These are phyloP conservation scores for Archips crataeganus DNA, from an alignment of 2,888 invertebrate genomes.

Conservation along the genomic window DNA sequence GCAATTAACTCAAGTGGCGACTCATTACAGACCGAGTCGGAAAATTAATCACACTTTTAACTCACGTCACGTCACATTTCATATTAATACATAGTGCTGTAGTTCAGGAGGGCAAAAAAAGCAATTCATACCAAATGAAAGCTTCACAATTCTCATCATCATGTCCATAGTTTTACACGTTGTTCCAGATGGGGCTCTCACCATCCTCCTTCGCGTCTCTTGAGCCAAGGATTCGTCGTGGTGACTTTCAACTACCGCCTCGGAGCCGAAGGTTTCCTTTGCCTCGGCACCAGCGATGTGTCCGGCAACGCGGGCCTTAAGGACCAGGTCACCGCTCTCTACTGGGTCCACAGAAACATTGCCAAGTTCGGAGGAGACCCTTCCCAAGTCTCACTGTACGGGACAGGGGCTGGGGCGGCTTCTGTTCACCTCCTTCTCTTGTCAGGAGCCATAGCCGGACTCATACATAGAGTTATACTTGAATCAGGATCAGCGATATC, in stretches of 20 bases:
- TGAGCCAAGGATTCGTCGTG: constrained; percentile 62
- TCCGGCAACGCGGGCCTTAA: constrained; percentile 78
- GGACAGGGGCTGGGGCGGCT: constrained; percentile 70
- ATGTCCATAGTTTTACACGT: background rate
- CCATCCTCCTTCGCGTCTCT: constrained; percentile 59
- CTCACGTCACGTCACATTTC: too few species aligned
- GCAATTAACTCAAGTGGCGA: too few species aligned
- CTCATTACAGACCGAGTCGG: too few species aligned
- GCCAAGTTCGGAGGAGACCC: constrained; percentile 73
- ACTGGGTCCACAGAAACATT: constrained; percentile 78
- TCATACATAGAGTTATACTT: constrained; percentile 70
- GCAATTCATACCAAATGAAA: too few species aligned
- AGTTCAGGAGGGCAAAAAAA: too few species aligned
- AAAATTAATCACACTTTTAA: too few species aligned
- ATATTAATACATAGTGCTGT: too few species aligned
- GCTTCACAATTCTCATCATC: too few species aligned
- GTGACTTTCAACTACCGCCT: constrained; percentile 77
- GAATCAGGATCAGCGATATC: constrained; percentile 76
- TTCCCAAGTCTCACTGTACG: constrained; percentile 69
- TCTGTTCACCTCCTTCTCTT: constrained; percentile 68
- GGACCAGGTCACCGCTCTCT: constrained; percentile 74
- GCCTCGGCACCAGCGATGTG: constrained; percentile 61
- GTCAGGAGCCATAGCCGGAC: constrained; percentile 62
- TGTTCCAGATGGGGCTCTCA: constrained; percentile 69
- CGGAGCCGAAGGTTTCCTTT: constrained; percentile 76